Conservation (phyloP, 2,113 vertebrate genomes). For the Daphoenositta chrysoptera region DNA sequence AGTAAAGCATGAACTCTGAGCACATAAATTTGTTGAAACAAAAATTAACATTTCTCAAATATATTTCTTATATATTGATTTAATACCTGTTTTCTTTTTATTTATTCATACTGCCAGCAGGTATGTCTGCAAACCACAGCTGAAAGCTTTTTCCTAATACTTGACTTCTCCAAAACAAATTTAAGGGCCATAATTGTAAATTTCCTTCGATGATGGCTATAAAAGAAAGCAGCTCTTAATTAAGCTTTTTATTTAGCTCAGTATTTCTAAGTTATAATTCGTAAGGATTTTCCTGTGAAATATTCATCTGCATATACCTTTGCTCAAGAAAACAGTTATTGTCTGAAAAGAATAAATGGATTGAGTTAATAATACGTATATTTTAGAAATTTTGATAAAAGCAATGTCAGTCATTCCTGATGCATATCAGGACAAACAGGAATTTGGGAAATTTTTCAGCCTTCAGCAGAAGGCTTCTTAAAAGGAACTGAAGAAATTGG, state of each 20-base stretch:
- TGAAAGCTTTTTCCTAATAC: neutral
- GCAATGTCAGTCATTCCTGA: neutral
- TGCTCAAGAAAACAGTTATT: neutral
- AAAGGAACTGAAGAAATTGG: neutral
- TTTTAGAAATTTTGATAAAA: neutral
- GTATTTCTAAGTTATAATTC: neutral
- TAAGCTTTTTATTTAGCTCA: neutral
- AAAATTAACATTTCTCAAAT: neutral
- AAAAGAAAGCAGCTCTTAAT: neutral
- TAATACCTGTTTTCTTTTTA: neutral
- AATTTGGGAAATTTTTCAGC: neutral
- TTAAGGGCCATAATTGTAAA: neutral
- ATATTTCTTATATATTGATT: neutral
- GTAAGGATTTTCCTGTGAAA: neutral
- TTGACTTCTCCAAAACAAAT: neutral
- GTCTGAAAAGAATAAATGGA: neutral
- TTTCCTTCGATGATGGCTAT: neutral
- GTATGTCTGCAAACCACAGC: neutral
- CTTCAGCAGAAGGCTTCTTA: neutral
- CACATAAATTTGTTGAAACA: neutral
- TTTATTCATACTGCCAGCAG: neutral
- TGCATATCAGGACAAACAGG: neutral
- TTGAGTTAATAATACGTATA: fast-evolving
- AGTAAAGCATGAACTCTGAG: neutral
- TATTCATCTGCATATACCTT: neutral